phyloP scores from a whole-genome alignment of 2,888 invertebrate species.

The Glaucopsyche alexis region DNA sequence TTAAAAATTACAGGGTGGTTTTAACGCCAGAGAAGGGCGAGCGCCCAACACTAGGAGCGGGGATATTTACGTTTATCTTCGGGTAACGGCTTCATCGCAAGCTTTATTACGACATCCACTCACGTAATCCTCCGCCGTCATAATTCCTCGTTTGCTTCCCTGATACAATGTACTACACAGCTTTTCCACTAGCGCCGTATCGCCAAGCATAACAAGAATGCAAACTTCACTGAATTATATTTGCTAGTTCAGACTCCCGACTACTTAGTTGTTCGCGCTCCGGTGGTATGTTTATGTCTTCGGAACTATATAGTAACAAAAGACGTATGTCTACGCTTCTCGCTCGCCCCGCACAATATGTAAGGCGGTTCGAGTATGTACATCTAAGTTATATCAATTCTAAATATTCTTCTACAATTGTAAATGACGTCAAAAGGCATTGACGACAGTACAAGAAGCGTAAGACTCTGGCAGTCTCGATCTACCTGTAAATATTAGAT shows the following conservation, averaged over 20 bases:
- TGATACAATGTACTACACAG: conserved; percentile 73
- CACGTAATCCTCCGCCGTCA: conserved; percentile 79
- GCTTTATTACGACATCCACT: conserved; percentile 81
- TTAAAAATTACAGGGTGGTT: conserved; percentile 41
- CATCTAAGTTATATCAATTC: background rate
- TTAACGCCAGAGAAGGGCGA: conserved; percentile 37
- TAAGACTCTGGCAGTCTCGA: conserved; percentile 46
- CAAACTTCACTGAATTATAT: conserved; percentile 40
- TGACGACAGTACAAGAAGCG: conserved; percentile 38
- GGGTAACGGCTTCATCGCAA: conserved; percentile 80
- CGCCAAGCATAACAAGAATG: conserved; percentile 44
- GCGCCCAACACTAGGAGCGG: conserved; percentile 62
- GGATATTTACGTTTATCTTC: conserved; percentile 80
- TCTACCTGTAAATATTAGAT: conserved; percentile 55
- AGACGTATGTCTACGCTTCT: conserved; percentile 24
- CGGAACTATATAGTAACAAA: conserved; percentile 27
- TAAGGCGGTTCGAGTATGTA: background rate
- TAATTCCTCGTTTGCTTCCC: conserved; percentile 76
- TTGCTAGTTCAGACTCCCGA: conserved; percentile 30
- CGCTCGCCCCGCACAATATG: background rate
- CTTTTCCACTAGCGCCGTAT: conserved; percentile 63
- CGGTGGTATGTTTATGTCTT: conserved; percentile 27
- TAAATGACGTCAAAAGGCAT: conserved; percentile 30
- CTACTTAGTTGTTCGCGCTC: conserved; percentile 28
- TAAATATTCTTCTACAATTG: conserved; percentile 32